These are phyloP conservation scores for Platycercus adscitus DNA, from an alignment of 2,113 vertebrate genomes.

Conservation along the genomic window DNA sequence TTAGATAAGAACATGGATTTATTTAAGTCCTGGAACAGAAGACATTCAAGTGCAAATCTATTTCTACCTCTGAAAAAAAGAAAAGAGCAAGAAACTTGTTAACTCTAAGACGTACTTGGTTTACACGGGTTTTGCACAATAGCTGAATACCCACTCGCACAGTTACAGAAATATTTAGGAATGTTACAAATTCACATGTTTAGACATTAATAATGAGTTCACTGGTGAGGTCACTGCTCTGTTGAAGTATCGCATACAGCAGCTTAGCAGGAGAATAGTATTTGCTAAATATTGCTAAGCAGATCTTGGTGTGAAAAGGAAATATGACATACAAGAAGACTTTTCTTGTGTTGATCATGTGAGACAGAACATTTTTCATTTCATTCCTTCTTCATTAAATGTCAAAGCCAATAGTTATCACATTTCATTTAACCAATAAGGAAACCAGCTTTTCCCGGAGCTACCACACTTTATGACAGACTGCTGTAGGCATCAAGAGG, in stretches of 20 bases:
- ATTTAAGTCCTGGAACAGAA: background rate
- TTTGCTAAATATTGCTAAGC: background rate
- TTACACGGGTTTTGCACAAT: background rate
- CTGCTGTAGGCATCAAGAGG: rapidly evolving
- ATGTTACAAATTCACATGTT: background rate
- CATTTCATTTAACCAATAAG: background rate
- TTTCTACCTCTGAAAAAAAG: background rate
- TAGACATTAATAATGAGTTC: background rate
- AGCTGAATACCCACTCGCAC: background rate
- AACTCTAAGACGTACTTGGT: background rate
- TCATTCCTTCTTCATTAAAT: background rate
- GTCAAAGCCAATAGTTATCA: background rate
- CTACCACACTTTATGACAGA: too few species aligned
- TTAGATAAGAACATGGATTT: background rate
- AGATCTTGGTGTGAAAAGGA: background rate
- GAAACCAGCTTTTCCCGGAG: background rate
- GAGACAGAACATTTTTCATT: background rate
- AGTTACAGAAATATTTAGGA: background rate
- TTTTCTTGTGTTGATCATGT: background rate
- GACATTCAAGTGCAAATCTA: background rate
- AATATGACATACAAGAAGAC: background rate
- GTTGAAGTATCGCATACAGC: background rate
- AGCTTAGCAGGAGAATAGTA: background rate
- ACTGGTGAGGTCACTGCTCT: background rate
- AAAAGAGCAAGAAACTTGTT: background rate